Conservation (phyloP, 2,797 vertebrate genomes). For the Numenius phaeopus region DNA sequence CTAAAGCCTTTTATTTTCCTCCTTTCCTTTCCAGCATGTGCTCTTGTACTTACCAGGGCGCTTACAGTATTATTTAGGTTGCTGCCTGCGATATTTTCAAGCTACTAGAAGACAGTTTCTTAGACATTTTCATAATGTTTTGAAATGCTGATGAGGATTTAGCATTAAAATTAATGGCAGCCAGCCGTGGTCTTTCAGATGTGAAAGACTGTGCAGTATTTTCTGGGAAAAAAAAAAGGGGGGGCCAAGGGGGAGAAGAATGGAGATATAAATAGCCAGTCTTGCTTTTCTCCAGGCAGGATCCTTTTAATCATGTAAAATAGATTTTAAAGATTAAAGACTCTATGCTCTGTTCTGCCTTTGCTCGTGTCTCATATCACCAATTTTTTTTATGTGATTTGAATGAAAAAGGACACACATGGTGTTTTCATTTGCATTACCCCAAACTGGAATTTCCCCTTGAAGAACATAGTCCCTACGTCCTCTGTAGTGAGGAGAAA, state of each 20-base stretch:
- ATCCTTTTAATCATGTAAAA: slow-evolving; percentile 77
- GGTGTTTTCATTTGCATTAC: slow-evolving; percentile 43
- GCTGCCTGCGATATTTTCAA: slow-evolving; percentile 69
- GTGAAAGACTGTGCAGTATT: slow-evolving; percentile 68
- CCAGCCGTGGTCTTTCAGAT: slow-evolving; percentile 70
- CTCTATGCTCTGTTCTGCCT: slow-evolving; percentile 64
- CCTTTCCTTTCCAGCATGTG: slow-evolving; percentile 57
- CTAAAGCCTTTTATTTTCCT: slow-evolving; percentile 63
- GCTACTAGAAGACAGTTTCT: slow-evolving; percentile 72
- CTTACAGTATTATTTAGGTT: slow-evolving; percentile 67
- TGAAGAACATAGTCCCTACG: neutral
- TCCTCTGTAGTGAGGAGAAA: neutral
- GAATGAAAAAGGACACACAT: slow-evolving; percentile 68
- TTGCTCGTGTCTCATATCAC: slow-evolving; percentile 50
- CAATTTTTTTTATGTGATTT: slow-evolving; percentile 58
- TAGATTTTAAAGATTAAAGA: slow-evolving; percentile 79
- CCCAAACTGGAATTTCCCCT: slow-evolving; percentile 49
- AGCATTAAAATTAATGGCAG: slow-evolving; percentile 78
- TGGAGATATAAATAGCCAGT: slow-evolving; percentile 73
- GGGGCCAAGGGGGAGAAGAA: slow-evolving; percentile 24
- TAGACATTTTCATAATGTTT: slow-evolving; percentile 75
- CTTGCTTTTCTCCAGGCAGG: slow-evolving; percentile 73
- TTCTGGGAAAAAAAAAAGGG: slow-evolving; percentile 57
- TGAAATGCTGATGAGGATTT: slow-evolving; percentile 79
- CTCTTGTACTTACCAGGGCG: slow-evolving; percentile 65